Percentiles rank a stretch among this genome's conserved stretches.
phyloP scores from a whole-genome alignment of 2,888 invertebrate species.

The Papilio protenor region DNA sequence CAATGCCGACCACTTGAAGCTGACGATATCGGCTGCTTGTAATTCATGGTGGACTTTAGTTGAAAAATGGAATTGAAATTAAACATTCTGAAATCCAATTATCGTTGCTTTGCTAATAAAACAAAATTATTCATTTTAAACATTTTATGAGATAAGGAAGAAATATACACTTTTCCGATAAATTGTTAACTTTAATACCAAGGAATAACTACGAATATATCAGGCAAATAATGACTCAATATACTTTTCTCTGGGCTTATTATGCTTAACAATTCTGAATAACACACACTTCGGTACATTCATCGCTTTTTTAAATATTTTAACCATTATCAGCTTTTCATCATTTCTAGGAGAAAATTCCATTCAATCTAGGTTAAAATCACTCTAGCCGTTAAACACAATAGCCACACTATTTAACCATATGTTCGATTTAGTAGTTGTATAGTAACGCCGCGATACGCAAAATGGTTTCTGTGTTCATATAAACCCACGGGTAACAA shows the following conservation, averaged over 20 bases:
- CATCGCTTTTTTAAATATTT: neutral
- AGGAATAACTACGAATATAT: too few relatives aligned
- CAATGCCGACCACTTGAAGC: too few relatives aligned
- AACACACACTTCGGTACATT: neutral
- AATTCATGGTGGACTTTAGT: too few relatives aligned
- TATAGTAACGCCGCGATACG: too few relatives aligned
- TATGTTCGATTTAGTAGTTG: too few relatives aligned
- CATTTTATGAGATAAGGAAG: neutral
- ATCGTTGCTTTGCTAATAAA: neutral
- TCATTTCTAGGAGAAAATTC: neutral
- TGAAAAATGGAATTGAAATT: too few relatives aligned
- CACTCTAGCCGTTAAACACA: too few relatives aligned
- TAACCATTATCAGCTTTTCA: neutral
- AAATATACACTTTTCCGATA: neutral
- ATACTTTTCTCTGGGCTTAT: neutral
- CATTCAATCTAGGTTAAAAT: too few relatives aligned
- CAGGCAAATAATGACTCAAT: neutral
- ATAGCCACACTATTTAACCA: too few relatives aligned
- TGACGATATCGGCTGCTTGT: too few relatives aligned
- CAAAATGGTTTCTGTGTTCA: too few relatives aligned
- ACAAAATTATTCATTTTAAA: neutral
- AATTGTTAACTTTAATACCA: neutral
- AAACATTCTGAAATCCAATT: neutral
- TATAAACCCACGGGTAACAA: too few relatives aligned
- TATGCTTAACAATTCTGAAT: neutral